Evolutionary conservation across 2,113 vertebrate species (phyloP).

Genomic region (Aptenodytes patagonicus): DNA sequence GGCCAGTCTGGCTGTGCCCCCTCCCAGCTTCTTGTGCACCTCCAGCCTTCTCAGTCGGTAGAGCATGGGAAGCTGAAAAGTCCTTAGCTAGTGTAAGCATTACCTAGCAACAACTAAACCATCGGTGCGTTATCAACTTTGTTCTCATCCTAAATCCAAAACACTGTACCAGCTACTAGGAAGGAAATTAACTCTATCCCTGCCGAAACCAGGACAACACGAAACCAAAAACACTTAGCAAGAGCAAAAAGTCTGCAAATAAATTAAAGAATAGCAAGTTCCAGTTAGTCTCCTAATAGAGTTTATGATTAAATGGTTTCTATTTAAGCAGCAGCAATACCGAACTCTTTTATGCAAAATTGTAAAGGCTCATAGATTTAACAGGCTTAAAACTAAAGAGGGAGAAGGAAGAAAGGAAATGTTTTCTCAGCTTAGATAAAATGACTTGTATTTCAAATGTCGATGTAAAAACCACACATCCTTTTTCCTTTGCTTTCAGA

Average conservation of each 20-base stretch:
- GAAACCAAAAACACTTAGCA: neutral
- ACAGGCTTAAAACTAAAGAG: neutral
- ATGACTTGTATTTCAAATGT: neutral
- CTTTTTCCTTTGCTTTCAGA: neutral
- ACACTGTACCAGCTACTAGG: no score
- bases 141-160: no score
- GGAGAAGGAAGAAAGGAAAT: neutral
- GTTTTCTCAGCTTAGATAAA: neutral
- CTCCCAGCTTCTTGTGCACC: no score
- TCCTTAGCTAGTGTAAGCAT: no score
- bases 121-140: no score
- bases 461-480: neutral
- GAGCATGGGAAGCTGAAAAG: no score
- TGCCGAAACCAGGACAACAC: neutral
- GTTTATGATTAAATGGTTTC: constrained; percentile 2
- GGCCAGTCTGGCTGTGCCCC: no score
- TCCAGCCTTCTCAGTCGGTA: no score
- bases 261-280: constrained; percentile 5
- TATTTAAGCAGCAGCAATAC: neutral
- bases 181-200: no score
- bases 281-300: neutral
- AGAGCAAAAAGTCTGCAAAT: neutral
- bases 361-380: neutral
- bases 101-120: no score
- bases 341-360: neutral